Evolutionary conservation across 2,888 invertebrate genomes (phyloP), one percentile per base, ranked within the genome.

Genomic region (Ochlodes sylvanus): DNA sequence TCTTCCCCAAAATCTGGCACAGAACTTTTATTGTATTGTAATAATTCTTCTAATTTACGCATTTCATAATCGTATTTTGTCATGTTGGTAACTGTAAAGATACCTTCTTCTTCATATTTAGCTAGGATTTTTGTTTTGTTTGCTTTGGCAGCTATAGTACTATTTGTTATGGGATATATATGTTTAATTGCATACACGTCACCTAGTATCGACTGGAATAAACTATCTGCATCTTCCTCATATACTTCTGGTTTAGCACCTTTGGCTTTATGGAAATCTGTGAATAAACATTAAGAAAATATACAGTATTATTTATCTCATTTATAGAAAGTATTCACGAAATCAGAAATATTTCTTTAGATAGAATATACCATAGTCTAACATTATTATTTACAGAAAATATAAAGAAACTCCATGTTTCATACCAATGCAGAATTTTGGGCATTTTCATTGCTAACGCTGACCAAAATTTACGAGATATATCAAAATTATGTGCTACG

Each of bases 1-100:
- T 63, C 63, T n/a, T 56, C 63, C 2, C 73, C 9, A 41, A 81
- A 81, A 50, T 80, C 68, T 3, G 79, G 74, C 5, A 77, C 57
- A 0, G 71, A 34, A 9, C 44, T 74, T 1, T 38, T 41, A 0
- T 73, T 21, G 0, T 52, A 47, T 9, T 60, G 70, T 5, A 84
- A 2, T 0, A 80, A 27, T 15, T 47, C 61, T 7, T 74, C 68
- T 1, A 80, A 47, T 17, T 47, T 19, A 6, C 75, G 71, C 9
- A 55, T 21, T 9, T 70, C 61, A 0, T 69, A 60, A 7, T 52
- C 9, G 14, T 2, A 5, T 21, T 14, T 52, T 69, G 44, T 73
- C 12, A 38, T 38, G 38, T 38, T 38, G 12, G 38, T 10, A 38
- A 38, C 38, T 12, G 10, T 38, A 12, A 38, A 38, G 38, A 10